Percentiles rank a stretch among this genome's conserved stretches.
These are phyloP conservation scores for Nudaria mundana DNA, from an alignment of 2,888 invertebrate species.

Conservation along the genomic window DNA sequence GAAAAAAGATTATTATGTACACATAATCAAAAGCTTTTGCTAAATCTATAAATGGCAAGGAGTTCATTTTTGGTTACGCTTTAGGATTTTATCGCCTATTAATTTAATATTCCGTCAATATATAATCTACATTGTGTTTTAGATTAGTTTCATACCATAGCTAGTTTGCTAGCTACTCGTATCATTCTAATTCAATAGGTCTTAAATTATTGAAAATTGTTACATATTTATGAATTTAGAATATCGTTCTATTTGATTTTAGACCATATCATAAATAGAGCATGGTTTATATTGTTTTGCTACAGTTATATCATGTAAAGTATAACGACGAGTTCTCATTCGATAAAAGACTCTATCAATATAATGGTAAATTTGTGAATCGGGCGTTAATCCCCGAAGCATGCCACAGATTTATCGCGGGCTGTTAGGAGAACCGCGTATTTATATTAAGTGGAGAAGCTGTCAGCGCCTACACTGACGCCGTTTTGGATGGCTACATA, in stretches of 20 bases:
- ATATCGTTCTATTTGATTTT: constrained; percentile 32
- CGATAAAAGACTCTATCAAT: constrained; percentile 64
- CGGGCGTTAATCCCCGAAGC: constrained; percentile 49
- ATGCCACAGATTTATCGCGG: constrained; percentile 68
- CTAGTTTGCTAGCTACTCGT: no score
- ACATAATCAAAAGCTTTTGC: no score
- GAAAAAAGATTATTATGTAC: no score
- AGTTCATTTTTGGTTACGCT: no score
- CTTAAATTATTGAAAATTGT: no score
- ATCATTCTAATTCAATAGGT: no score
- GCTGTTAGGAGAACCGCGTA: constrained; percentile 71
- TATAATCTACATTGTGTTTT: no score
- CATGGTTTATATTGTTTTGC: constrained; percentile 28
- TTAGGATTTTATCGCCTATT: no score
- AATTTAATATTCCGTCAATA: no score
- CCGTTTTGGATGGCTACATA: constrained; percentile 67
- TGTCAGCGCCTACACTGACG: constrained; percentile 77
- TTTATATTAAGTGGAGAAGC: constrained; percentile 79
- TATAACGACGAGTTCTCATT: constrained; percentile 39
- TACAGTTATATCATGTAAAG: constrained; percentile 37
- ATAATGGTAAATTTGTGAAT: constrained; percentile 60
- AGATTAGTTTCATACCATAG: no score
- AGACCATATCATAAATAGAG: constrained; percentile 34
- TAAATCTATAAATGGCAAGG: no score
- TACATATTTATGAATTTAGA: constrained; percentile 44